Conservation (phyloP, 2,888 invertebrate species). For the Hesperia comma region DNA sequence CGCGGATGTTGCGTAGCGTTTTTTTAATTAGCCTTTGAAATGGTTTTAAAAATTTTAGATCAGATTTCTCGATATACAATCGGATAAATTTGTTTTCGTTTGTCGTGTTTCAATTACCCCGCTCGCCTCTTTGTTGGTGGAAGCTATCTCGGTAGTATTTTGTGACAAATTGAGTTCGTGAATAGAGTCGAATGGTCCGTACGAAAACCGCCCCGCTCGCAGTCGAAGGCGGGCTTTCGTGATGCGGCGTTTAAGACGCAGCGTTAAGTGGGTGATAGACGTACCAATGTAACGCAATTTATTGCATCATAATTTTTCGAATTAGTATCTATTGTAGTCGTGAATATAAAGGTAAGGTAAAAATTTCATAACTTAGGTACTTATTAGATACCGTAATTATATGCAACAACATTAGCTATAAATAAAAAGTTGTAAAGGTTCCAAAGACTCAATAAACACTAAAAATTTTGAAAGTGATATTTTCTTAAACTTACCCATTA, state of each 20-base stretch:
- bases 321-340: no score
- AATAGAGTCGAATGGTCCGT: not conserved
- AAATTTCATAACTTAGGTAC: no score
- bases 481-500: no score
- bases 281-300: slow-evolving; percentile 23
- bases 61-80: not conserved
- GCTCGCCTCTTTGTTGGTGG: slow-evolving; percentile 11
- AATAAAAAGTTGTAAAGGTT: no score
- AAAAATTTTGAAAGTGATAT: no score
- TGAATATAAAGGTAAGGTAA: no score
- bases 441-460: no score
- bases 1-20: not conserved
- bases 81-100: not conserved
- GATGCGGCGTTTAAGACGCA: slow-evolving; percentile 17
- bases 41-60: no score
- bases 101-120: not conserved
- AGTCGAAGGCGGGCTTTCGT: slow-evolving; percentile 23
- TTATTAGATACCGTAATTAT: no score
- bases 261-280: slow-evolving; percentile 22
- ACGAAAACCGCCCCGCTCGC: slow-evolving; percentile 10
- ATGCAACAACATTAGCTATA: no score
- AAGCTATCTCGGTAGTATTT: slow-evolving; percentile 5
- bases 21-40: no score
- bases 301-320: not conserved
- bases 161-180: not conserved